Evolutionary conservation across 2,113 vertebrate species (phyloP), one percentile per base, ranked within the genome.

Genomic region (Pelobates fuscus): DNA sequence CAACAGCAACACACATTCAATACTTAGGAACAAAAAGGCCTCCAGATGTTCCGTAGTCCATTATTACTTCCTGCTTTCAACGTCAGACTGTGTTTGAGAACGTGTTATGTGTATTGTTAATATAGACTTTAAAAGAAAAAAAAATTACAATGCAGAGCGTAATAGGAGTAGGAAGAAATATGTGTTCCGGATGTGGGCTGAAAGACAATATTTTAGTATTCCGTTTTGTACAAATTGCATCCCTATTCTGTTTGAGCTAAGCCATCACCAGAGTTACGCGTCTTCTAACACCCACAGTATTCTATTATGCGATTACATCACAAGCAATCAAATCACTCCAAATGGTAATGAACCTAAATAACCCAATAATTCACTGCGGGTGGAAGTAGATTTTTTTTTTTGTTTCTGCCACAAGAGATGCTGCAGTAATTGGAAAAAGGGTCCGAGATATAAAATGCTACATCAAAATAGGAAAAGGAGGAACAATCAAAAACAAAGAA

Each of bases 171-270:
- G 17, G 3, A 72, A 85, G 80, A 71, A 32, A 79, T 78, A 64
- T 32, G 27, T 82, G 85, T 80, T 82, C 74, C 54, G 81, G 71
- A 6, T 82, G 86, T 85, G 80, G 84, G 84, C 20, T 86, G 83
- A 62, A 69, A 32, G 81, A 85, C 71, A 49, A 44, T 1, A 58
- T 84, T 81, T 8, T 17, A n/a, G 62, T 77, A 63, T 71, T 82
- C 0, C 2, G 24, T 79, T 86, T 68, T 82, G 74, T 69, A 81
- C 18, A 60, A 71, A 67, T 72, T 77, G 30, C 67, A 65, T 77
- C 68, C 70, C 77, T 80, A 27, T 55, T 23, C 44, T n/a, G 11
- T 68, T 52, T 79, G 78, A 84, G 73, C 23, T 77, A 78, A 71
- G 80, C 1, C 76, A 49, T 78, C 1, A 11, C 78, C 76, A 70